phyloP scores from a whole-genome alignment of 2,113 vertebrate species.

The Alosa alosa region DNA sequence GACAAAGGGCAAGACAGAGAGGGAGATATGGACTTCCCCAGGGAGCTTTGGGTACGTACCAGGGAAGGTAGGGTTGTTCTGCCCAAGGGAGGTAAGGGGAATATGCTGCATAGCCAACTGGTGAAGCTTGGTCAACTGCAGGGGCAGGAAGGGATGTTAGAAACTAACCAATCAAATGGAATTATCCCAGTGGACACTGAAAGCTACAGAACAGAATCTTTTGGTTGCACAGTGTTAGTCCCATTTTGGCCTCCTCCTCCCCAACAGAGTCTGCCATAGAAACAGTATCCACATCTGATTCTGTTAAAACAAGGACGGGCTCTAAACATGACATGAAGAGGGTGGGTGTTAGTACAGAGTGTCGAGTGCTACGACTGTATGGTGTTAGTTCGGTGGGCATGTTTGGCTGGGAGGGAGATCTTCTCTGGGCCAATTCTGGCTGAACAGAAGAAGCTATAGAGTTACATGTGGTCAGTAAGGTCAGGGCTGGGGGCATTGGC shows the following conservation, averaged over 20 bases:
- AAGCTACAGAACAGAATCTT: slow-evolving; percentile 64
- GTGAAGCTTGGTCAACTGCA: slow-evolving; percentile 99
- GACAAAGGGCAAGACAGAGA: slow-evolving; percentile 74
- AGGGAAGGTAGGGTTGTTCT: slow-evolving; percentile 97
- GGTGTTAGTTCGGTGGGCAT: neutral
- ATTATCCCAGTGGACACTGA: slow-evolving; percentile 90
- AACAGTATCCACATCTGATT: slow-evolving; percentile 32
- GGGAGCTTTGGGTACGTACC: slow-evolving; percentile 93
- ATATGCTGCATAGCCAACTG: slow-evolving; percentile 99
- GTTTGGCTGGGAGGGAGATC: neutral
- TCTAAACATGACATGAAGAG: slow-evolving; percentile 5
- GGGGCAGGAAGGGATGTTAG: slow-evolving; percentile 97
- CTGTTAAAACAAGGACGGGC: slow-evolving; percentile 23
- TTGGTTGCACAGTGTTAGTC: slow-evolving; percentile 53
- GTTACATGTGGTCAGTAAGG: slow-evolving; percentile 18
- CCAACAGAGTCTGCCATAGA: slow-evolving; percentile 20
- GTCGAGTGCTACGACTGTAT: neutral
- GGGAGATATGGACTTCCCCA: slow-evolving; percentile 86
- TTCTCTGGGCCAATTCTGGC: neutral
- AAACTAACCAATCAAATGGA: slow-evolving; percentile 93
- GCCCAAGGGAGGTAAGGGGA: slow-evolving; percentile 97
- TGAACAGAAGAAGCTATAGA: slow-evolving; percentile 4
- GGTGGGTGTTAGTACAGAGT: slow-evolving; percentile 40
- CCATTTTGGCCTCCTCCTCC: slow-evolving; percentile 18
- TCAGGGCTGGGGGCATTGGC: slow-evolving; percentile 8